A percentile compares a stretch with the other conserved stretches of the same genome.
These are phyloP conservation scores for Rhabdomys pumilio DNA, from an alignment of 2,797 vertebrate genomes.

Conservation along the genomic window DNA sequence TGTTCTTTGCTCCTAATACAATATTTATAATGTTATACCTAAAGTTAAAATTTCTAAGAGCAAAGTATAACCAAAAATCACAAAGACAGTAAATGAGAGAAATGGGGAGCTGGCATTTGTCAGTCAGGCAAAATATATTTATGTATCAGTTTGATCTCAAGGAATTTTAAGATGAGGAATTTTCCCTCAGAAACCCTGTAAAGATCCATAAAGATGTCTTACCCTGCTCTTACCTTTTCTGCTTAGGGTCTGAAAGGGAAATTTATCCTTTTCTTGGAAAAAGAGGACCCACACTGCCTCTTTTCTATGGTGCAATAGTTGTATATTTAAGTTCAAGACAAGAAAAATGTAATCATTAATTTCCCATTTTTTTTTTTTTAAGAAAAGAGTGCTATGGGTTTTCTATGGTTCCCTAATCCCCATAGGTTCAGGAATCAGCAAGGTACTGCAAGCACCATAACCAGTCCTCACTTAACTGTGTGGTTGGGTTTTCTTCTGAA, in stretches of 20 bases:
- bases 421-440: neutral
- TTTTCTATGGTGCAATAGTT: neutral
- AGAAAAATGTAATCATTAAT: neutral
- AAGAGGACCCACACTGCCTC: neutral
- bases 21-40: too few species aligned
- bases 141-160: too few species aligned
- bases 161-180: too few species aligned
- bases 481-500: neutral
- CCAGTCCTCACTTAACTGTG: neutral
- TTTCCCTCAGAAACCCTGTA: neutral
- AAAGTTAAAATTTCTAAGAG: too few species aligned
- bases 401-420: neutral
- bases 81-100: too few species aligned
- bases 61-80: too few species aligned
- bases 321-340: neutral
- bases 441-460: neutral
- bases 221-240: neutral
- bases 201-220: neutral
- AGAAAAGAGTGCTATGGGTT: neutral
- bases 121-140: too few species aligned
- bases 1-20: too few species aligned
- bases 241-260: neutral
- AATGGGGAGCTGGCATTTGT: too few species aligned
- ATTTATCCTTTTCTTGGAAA: neutral
- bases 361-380: neutral